Conservation (phyloP, 2,113 vertebrate species). For the Microtus ochrogaster region DNA sequence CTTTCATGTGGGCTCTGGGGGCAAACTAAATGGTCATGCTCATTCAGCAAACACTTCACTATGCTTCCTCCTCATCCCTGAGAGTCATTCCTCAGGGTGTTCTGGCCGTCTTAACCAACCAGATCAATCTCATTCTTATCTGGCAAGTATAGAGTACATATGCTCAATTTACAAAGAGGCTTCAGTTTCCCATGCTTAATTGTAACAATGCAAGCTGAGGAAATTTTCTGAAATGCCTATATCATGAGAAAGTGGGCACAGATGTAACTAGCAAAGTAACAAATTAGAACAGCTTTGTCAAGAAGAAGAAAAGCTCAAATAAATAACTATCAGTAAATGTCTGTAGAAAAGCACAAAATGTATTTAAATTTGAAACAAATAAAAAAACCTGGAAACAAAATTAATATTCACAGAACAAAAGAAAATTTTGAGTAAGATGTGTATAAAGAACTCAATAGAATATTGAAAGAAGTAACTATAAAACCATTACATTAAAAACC, state of each 20-base stretch:
- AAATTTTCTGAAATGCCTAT: neutral
- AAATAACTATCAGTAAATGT: neutral
- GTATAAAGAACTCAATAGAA: neutral
- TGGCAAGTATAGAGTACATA: neutral
- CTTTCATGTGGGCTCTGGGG: neutral
- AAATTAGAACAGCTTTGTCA: neutral
- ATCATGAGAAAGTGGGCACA: neutral
- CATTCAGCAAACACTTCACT: neutral
- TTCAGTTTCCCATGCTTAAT: neutral
- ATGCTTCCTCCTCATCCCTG: neutral
- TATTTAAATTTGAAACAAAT: too few relatives aligned
- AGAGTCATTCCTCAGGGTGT: neutral
- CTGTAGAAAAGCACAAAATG: neutral
- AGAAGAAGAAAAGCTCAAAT: constrained; percentile 16
- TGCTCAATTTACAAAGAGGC: neutral
- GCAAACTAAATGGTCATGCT: neutral
- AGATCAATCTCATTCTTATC: too few relatives aligned
- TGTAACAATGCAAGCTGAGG: neutral
- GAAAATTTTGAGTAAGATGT: neutral
- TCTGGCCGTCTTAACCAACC: neutral
- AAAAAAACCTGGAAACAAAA: neutral
- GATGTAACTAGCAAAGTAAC: neutral
- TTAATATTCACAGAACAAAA: neutral
- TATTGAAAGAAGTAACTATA: neutral
- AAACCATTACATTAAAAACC: neutral